Conservation (phyloP, 2,113 vertebrate genomes). For the Stictonetta naevosa region DNA sequence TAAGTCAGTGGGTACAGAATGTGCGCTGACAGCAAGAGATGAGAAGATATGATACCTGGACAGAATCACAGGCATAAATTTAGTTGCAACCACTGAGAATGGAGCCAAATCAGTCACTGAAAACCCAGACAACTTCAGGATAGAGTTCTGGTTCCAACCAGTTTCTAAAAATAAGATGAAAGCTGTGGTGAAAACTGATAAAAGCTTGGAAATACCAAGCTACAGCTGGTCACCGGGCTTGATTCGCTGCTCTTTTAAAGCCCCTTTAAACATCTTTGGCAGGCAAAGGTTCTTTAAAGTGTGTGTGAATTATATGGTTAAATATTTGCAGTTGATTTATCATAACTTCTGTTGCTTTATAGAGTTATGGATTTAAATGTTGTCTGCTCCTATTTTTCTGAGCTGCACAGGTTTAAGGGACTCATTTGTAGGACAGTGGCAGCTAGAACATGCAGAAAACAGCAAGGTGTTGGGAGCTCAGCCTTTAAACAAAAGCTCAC, state of each 20-base stretch:
- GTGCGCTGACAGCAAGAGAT: background rate
- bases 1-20: background rate
- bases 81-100: background rate
- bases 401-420: background rate
- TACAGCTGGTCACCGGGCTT: constrained; percentile 11
- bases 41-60: background rate
- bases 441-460: constrained; percentile 33
- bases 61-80: background rate
- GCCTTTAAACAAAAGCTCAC: constrained; percentile 4
- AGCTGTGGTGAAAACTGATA: constrained; percentile 40
- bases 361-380: background rate
- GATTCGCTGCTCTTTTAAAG: constrained; percentile 21
- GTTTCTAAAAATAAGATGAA: constrained; percentile 69
- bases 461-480: constrained; percentile 2
- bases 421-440: background rate
- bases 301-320: constrained; percentile 55
- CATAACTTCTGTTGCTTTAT: background rate
- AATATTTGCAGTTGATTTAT: constrained; percentile 55
- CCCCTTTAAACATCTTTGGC: constrained; percentile 37
- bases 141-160: constrained; percentile 6
- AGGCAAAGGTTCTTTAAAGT: constrained; percentile 38
- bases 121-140: background rate
- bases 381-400: constrained; percentile 5
- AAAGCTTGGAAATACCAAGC: constrained; percentile 57
- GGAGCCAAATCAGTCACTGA: background rate